These are phyloP conservation scores for Gadopsis marmoratus DNA, from an alignment of 2,797 vertebrate species.

Conservation along the genomic window DNA sequence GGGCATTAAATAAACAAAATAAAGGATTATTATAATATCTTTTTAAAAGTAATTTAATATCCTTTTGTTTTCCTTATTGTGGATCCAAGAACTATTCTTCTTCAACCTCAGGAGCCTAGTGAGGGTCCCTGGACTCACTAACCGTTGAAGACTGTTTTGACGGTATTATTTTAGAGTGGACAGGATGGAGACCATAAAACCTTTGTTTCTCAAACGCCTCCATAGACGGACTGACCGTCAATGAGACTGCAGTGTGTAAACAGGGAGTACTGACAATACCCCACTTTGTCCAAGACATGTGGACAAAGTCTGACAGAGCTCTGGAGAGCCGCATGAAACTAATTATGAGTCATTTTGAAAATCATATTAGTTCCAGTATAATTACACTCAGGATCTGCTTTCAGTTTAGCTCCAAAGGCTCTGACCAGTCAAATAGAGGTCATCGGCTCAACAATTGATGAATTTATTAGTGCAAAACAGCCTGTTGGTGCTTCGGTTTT, in stretches of 20 bases:
- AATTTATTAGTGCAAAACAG: conserved; percentile 30
- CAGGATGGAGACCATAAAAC: background rate
- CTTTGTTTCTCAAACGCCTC: background rate
- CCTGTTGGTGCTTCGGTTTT: conserved; percentile 23
- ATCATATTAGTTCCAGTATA: conserved; percentile 77
- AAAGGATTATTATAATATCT: background rate
- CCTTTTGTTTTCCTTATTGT: background rate
- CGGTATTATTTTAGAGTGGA: background rate
- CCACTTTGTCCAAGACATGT: conserved; percentile 53
- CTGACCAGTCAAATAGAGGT: conserved; percentile 43
- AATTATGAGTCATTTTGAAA: conserved; percentile 76
- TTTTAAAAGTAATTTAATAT: too few relatives aligned
- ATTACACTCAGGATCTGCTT: conserved; percentile 69
- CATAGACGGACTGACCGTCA: background rate
- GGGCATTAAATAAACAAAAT: too few relatives aligned
- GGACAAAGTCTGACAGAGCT: conserved; percentile 59
- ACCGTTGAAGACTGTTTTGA: background rate
- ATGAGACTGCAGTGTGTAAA: background rate
- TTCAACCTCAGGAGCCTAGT: too few relatives aligned
- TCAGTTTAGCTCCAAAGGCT: conserved; percentile 47
- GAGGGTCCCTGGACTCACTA: background rate
- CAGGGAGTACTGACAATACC: conserved; percentile 32
- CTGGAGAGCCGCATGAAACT: conserved; percentile 62
- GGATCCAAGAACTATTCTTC: background rate
- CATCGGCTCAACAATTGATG: conserved; percentile 43